Conservation (phyloP, 2,888 invertebrate species). For the Trichacis sp. region DNA sequence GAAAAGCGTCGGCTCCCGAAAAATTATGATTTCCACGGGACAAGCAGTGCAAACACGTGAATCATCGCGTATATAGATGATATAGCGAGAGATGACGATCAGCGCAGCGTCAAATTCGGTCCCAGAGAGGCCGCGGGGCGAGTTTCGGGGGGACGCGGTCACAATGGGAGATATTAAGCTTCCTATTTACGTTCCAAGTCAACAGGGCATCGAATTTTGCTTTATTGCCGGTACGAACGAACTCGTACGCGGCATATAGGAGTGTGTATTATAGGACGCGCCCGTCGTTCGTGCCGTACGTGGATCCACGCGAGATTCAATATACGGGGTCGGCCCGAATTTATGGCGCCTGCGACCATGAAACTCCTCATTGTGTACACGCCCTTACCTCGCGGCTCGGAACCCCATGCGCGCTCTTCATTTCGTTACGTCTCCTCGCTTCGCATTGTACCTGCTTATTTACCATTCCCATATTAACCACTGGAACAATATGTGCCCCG, state of each 20-base stretch:
- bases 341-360: conserved; percentile 7
- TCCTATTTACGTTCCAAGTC: conserved; percentile 62
- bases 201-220: conserved; percentile 60
- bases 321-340: conserved; percentile 12
- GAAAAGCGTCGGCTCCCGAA: background rate
- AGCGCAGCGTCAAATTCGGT: conserved; percentile 18
- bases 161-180: conserved; percentile 63
- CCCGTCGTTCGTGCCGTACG: background rate
- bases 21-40: background rate
- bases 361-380: conserved; percentile 7
- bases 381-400: background rate
- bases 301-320: conserved; percentile 4
- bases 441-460: conserved; percentile 20
- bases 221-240: conserved; percentile 53
- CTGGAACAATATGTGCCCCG: background rate
- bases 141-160: conserved; percentile 44
- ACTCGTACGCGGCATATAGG: conserved; percentile 13
- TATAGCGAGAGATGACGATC: conserved; percentile 37
- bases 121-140: conserved; percentile 25
- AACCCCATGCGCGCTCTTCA: background rate
- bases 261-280: too few relatives aligned
- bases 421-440: background rate
- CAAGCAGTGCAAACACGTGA: conserved; percentile 23
- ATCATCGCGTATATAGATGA: too few relatives aligned
- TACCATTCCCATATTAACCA: conserved; percentile 25